Conservation (phyloP, 2,113 vertebrate genomes). For the Engystomops pustulosus region DNA sequence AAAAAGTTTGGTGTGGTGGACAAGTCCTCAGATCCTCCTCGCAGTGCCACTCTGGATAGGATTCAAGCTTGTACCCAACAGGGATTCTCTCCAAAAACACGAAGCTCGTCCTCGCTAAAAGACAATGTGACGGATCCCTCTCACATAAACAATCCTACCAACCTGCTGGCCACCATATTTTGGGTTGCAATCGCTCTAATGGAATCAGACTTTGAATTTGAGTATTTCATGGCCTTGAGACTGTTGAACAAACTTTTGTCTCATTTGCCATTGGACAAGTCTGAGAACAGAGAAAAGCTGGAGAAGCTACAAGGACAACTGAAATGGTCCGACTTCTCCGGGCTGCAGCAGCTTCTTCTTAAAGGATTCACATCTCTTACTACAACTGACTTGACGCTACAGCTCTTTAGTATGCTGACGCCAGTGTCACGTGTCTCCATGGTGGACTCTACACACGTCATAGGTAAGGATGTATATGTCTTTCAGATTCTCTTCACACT, state of each 20-base stretch:
- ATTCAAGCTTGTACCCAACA: constrained; percentile 95
- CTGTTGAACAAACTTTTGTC: constrained; percentile 91
- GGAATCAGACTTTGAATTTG: constrained; percentile 99
- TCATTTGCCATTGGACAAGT: constrained; percentile 91
- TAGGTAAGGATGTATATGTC: constrained; percentile 77
- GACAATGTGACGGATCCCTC: constrained; percentile 89
- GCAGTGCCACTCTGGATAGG: constrained; percentile 94
- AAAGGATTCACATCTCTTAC: constrained; percentile 96
- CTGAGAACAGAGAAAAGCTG: constrained; percentile 92
- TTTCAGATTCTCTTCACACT: no score
- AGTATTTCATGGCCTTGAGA: constrained; percentile 94
- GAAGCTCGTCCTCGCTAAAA: constrained; percentile 88
- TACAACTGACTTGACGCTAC: constrained; percentile 92
- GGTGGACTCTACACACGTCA: constrained; percentile 95
- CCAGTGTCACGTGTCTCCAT: constrained; percentile 93
- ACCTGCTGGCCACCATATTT: constrained; percentile 93
- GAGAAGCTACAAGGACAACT: constrained; percentile 96
- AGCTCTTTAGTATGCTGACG: constrained; percentile 95
- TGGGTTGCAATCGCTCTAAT: constrained; percentile 97
- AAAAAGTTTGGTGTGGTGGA: constrained; percentile 96
- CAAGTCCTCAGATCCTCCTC: constrained; percentile 86
- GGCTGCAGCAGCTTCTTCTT: constrained; percentile 92
- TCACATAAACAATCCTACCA: constrained; percentile 90
- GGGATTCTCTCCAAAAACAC: constrained; percentile 79
- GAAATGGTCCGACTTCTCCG: constrained; percentile 95